Conservation (phyloP, 2,888 invertebrate genomes). For the Sylvicola fuscatus region DNA sequence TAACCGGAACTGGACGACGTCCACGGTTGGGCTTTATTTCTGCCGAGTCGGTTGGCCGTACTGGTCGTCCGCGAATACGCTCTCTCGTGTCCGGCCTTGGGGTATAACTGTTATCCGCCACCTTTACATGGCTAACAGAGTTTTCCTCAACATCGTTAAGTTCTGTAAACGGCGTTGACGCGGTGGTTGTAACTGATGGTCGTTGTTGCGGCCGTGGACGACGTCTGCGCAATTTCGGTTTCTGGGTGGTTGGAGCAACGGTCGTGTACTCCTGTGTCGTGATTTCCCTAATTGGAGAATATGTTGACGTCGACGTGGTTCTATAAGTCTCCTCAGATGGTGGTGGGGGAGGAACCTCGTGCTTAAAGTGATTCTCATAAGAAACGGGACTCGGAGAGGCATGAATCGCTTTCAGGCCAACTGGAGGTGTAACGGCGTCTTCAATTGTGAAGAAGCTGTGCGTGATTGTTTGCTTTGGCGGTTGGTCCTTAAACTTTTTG, state of each 20-base stretch:
- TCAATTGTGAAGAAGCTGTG: conserved; percentile 11
- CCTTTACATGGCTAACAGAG: too few relatives aligned
- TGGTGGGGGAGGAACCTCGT: too few relatives aligned
- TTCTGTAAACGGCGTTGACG: too few relatives aligned
- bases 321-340: too few relatives aligned
- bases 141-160: too few relatives aligned
- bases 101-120: too few relatives aligned
- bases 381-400: too few relatives aligned
- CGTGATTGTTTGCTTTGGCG: neutral
- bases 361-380: too few relatives aligned
- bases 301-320: too few relatives aligned
- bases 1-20: neutral
- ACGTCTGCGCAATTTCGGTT: neutral
- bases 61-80: neutral
- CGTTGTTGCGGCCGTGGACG: neutral
- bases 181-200: neutral
- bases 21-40: conserved; percentile 3
- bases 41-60: neutral
- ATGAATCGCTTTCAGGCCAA: too few relatives aligned
- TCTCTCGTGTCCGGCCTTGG: neutral
- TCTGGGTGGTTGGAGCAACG: neutral
- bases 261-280: conserved; percentile 1
- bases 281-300: neutral
- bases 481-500: conserved; percentile 1
- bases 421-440: conserved; percentile 9